Conservation (phyloP, 2,888 invertebrate species). For the Trissolcus japonicus region DNA sequence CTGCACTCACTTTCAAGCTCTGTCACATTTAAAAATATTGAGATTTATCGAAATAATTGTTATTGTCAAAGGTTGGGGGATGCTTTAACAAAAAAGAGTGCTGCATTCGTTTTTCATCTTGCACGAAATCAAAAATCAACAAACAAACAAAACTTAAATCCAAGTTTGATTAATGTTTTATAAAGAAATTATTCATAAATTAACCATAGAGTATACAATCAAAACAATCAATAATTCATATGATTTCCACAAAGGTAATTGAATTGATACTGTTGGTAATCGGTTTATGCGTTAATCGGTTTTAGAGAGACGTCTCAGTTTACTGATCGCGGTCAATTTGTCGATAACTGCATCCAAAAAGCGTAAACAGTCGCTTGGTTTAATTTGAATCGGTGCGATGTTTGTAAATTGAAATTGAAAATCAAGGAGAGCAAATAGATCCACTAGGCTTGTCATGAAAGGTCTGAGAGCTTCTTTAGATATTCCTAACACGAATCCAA, state of each 20-base stretch:
- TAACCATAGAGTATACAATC: too few relatives aligned
- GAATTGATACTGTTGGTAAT: too few relatives aligned
- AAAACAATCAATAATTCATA: too few relatives aligned
- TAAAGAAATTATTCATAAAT: too few relatives aligned
- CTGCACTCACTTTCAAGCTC: slow-evolving; percentile 9
- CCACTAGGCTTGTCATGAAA: background rate
- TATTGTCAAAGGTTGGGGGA: background rate
- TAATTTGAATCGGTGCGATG: background rate
- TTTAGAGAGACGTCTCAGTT: background rate
- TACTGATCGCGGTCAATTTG: slow-evolving; percentile 7
- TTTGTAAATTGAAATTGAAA: slow-evolving; percentile 1
- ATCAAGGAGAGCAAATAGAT: background rate
- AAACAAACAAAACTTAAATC: too few relatives aligned
- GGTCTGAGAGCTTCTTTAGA: slow-evolving; percentile 14
- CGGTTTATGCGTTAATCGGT: background rate
- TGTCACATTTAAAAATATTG: slow-evolving; percentile 12
- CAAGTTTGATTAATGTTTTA: too few relatives aligned
- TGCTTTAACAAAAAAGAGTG: too few relatives aligned
- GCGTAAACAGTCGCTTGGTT: too few relatives aligned
- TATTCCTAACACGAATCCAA: slow-evolving; percentile 33
- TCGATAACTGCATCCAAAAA: slow-evolving; percentile 13
- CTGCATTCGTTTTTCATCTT: too few relatives aligned
- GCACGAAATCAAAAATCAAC: too few relatives aligned
- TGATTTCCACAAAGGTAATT: too few relatives aligned
- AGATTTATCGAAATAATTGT: slow-evolving; percentile 35